Percentiles rank a stretch among this genome's conserved stretches.
Evolutionary conservation across 2,113 vertebrate genomes (phyloP).

Genomic region (Oxyura jamaicensis): DNA sequence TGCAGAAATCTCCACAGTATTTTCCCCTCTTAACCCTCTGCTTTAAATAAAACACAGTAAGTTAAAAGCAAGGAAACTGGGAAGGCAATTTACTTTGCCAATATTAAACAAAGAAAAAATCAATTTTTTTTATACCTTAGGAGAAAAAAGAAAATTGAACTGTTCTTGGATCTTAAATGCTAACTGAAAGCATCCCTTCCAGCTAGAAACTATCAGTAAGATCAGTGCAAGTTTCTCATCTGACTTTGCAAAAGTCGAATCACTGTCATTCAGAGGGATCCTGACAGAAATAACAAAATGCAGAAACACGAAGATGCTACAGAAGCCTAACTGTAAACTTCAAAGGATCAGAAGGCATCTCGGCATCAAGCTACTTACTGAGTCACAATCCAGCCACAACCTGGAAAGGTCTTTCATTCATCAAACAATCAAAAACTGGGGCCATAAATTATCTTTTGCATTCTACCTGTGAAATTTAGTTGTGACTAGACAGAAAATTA

Average conservation of each 20-base stretch:
- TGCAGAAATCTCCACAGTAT: background rate
- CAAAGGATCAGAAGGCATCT: background rate
- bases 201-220: background rate
- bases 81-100: constrained; percentile 31
- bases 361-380: background rate
- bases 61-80: background rate
- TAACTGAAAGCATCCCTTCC: constrained; percentile 1
- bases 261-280: background rate
- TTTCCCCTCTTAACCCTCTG: background rate
- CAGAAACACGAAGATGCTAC: background rate
- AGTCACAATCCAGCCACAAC: background rate
- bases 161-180: background rate
- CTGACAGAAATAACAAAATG: background rate
- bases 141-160: constrained; percentile 2
- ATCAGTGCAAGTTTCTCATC: background rate
- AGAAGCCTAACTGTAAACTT: background rate
- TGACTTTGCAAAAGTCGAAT: background rate
- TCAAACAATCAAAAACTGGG: background rate
- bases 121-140: background rate
- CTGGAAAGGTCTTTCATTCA: background rate
- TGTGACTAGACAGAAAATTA: constrained; percentile 8
- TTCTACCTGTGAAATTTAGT: constrained; percentile 37
- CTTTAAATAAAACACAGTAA: constrained; percentile 19
- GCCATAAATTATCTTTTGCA: background rate
- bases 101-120: background rate